Percentiles rank a stretch among this genome's conserved stretches.
phyloP scores from a whole-genome alignment of 2,888 invertebrate genomes.

The Hybos culiciformis region DNA sequence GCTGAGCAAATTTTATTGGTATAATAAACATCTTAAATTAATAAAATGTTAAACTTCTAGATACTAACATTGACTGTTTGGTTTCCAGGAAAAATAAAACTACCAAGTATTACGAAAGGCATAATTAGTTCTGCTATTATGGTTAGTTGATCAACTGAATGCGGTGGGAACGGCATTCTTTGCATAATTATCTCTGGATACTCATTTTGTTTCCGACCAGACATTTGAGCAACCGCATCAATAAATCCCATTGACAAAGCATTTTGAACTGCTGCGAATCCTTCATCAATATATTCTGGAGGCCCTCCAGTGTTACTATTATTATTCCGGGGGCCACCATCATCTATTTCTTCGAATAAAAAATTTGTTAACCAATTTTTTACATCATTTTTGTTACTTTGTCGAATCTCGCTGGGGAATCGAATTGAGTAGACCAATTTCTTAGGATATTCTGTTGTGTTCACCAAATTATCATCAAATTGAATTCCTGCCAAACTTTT shows the following conservation, averaged over 20 bases:
- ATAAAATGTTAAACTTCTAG: too few relatives aligned
- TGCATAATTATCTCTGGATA: slow-evolving; percentile 26
- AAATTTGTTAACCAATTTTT: slow-evolving; percentile 51
- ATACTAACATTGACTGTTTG: slow-evolving; percentile 51
- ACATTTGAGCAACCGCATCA: slow-evolving; percentile 23
- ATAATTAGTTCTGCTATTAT: slow-evolving; percentile 50
- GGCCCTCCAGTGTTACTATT: slow-evolving; percentile 35
- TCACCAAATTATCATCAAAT: slow-evolving; percentile 38
- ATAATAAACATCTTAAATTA: too few relatives aligned
- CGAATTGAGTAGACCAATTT: slow-evolving; percentile 43
- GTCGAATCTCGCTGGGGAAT: slow-evolving; percentile 50
- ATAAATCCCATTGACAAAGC: slow-evolving; percentile 38
- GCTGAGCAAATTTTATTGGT: too few relatives aligned
- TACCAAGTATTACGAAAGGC: slow-evolving; percentile 62
- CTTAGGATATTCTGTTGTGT: slow-evolving; percentile 33
- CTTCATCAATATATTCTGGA: slow-evolving; percentile 44
- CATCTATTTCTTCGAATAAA: slow-evolving; percentile 49
- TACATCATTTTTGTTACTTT: slow-evolving; percentile 18
- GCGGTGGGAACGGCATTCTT: slow-evolving; percentile 63
- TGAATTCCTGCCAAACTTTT: slow-evolving; percentile 41
- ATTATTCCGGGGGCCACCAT: slow-evolving; percentile 25
- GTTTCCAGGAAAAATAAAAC: slow-evolving; percentile 66
- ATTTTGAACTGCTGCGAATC: slow-evolving; percentile 52
- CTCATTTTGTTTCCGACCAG: not conserved
- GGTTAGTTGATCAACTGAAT: slow-evolving; percentile 51